phyloP scores from a whole-genome alignment of 2,113 vertebrate species.

The Accipiter cooperii region DNA sequence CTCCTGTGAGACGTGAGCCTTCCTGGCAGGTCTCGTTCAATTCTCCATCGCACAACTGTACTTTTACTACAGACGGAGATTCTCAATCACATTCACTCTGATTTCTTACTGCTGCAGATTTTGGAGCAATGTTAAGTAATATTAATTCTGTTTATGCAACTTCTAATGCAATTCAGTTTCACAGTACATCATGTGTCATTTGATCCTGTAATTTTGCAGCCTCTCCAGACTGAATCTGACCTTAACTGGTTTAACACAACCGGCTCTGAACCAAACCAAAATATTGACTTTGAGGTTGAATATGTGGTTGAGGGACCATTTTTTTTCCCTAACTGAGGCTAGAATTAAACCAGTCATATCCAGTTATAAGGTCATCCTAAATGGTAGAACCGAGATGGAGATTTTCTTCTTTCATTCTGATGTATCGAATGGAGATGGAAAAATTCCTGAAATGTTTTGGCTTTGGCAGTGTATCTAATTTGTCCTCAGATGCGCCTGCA shows the following conservation, averaged over 20 bases:
- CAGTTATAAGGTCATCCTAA: neutral
- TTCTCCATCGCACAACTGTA: neutral
- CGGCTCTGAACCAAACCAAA: slow-evolving; percentile 17
- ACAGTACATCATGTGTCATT: neutral
- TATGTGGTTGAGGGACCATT: neutral
- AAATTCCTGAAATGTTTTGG: slow-evolving; percentile 36
- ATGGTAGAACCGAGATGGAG: neutral
- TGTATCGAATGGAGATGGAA: neutral
- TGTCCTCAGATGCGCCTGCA: slow-evolving; percentile 28
- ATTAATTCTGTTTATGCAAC: neutral
- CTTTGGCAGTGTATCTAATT: slow-evolving; percentile 16
- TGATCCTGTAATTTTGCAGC: slow-evolving; percentile 13
- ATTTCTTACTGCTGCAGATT: neutral
- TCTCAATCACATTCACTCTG: neutral
- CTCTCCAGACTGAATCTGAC: slow-evolving; percentile 12
- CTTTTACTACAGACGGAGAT: neutral
- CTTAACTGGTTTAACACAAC: slow-evolving; percentile 12
- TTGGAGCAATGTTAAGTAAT: neutral
- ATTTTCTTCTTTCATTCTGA: slow-evolving; percentile 21
- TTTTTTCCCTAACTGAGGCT: neutral
- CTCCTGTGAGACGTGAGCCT: neutral
- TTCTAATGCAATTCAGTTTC: neutral
- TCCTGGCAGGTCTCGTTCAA: neutral
- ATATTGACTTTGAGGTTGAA: slow-evolving; percentile 4
- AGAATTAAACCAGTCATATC: neutral